Evolutionary conservation across 2,113 vertebrate genomes (phyloP).

Genomic region (Oreochromis aureus): DNA sequence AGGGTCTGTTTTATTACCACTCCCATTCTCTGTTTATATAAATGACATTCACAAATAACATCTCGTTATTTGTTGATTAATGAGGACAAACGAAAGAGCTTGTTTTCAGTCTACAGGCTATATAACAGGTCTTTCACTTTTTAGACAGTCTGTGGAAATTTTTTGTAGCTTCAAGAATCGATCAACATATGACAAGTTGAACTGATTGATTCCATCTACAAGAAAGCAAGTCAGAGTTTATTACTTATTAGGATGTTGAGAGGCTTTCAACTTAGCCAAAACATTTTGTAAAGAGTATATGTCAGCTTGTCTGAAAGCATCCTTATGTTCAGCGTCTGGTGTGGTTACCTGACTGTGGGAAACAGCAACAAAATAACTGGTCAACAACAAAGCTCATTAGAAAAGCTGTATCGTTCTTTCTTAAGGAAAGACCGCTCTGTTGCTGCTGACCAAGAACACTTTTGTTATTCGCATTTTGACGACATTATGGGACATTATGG

Average conservation of each 20-base stretch:
- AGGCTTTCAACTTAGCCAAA: not conserved
- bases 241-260: not conserved
- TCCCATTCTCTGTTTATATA: not conserved
- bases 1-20: not conserved
- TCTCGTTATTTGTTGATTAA: not conserved
- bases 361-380: not conserved
- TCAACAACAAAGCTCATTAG: accelerated
- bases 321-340: not conserved
- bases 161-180: not conserved
- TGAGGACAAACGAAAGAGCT: not conserved
- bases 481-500: not conserved
- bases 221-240: accelerated
- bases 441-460: not conserved
- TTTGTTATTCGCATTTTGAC: accelerated
- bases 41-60: not conserved
- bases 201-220: not conserved
- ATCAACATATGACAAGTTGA: not conserved
- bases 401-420: not conserved
- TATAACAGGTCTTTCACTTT: not conserved
- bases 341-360: not conserved
- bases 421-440: not conserved
- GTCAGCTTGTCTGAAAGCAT: not conserved
- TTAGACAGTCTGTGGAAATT: not conserved
- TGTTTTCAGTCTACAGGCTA: not conserved
- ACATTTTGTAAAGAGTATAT: not conserved